phyloP scores from a whole-genome alignment of 2,113 vertebrate genomes.

The Vidua chalybeata region DNA sequence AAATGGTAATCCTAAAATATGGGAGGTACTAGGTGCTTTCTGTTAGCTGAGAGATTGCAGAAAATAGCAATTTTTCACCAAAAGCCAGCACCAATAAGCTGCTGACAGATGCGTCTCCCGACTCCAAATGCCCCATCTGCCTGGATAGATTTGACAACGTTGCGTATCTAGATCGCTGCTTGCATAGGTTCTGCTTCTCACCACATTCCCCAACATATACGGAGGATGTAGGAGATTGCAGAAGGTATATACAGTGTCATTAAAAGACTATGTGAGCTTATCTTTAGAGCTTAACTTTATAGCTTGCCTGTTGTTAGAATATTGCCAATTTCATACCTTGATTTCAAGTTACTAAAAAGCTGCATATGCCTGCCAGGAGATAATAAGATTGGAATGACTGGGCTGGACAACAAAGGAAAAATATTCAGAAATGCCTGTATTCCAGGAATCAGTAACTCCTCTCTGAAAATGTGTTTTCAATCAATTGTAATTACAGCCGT shows the following conservation, averaged over 20 bases:
- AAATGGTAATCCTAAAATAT: not conserved
- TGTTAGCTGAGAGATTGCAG: conserved; percentile 33
- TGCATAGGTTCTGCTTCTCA: not conserved
- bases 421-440: not conserved
- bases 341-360: not conserved
- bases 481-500: not conserved
- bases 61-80: conserved; percentile 69
- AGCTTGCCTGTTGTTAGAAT: not conserved
- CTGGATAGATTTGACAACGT: not conserved
- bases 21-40: not conserved
- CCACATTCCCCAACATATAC: conserved; percentile 53
- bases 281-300: not conserved
- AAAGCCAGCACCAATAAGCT: conserved; percentile 76
- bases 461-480: not conserved
- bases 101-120: conserved; percentile 85
- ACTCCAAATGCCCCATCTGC: conserved; percentile 78
- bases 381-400: not conserved
- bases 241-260: not conserved
- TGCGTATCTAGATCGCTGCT: not conserved
- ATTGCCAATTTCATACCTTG: not conserved
- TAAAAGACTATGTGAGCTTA: not conserved
- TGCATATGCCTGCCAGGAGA: not conserved
- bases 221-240: not conserved
- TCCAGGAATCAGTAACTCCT: not conserved
- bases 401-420: not conserved